Base-by-base conservation (phyloP, 2,888 invertebrate species). In the Catonia carolina region DNA sequence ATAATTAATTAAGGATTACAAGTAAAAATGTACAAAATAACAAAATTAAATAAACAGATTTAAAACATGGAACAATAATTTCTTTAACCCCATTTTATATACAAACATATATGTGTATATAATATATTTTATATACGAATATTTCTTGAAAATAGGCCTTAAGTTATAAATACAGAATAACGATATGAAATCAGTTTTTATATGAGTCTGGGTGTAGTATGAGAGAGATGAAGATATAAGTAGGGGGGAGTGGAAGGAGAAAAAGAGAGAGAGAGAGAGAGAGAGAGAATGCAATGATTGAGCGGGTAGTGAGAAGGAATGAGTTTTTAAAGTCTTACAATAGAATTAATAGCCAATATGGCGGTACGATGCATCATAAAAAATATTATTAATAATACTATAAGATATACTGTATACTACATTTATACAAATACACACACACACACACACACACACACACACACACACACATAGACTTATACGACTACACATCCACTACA, bases 281-380 rank as follows among this genome's bases (percentile, higher is more conserved):
- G 50, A 50, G 27, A 50, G 50, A 50, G 50, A 50, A 22, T 31
- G 50, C 8, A 33, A 31, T 12, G 12, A 33, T 31, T 14, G 31
- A 22, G 31, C 31, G 31, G 50, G 6, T 27, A 51, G 36, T 8
- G 51, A 51, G 51, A 51, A 20, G 35, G 35, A 51, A 17, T 23
- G 35, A 51, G 33, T 37, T n/a, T 27, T 27, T 27, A 6, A 27
- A 27, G 27, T 27, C 27, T 27, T 27, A 27, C 27, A 27, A 27
- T 27, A 27, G 27, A 27, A 27, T 27, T 27, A 27, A 27, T 27
- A 27, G 27, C 27, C 27, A 27, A 27, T 27, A 27, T 27, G 27
- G 27, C 27, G 27, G 27, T 27, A 4, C 27, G 27, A 41, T 41
- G 41, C 15, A 20, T 41, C 41, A 41, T 41, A 41, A 8, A 37